These are phyloP conservation scores for Andrena bicolor DNA, from an alignment of 2,888 invertebrate genomes.

Conservation along the genomic window DNA sequence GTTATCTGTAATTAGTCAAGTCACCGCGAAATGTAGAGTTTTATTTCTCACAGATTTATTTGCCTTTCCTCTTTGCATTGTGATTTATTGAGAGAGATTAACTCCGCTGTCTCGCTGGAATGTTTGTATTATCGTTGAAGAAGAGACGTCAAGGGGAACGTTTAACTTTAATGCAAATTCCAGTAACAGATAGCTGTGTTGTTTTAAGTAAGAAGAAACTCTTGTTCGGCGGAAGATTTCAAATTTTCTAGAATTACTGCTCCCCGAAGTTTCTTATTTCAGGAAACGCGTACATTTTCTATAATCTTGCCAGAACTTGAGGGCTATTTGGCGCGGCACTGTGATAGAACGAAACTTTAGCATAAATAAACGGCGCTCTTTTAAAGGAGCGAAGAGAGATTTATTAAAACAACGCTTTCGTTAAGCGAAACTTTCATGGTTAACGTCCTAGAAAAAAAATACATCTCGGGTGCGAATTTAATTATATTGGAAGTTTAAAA, in stretches of 20 bases:
- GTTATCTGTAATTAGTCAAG: not conserved
- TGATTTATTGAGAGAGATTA: not conserved
- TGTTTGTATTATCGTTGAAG: conserved; percentile 7
- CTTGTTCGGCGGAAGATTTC: conserved; percentile 1
- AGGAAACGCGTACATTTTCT: not conserved
- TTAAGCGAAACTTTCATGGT: not conserved
- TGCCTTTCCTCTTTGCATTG: not conserved
- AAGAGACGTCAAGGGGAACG: conserved; percentile 4
- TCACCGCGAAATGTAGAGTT: not conserved
- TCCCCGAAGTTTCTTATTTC: not conserved
- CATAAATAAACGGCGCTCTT: not conserved
- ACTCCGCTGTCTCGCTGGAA: not conserved
- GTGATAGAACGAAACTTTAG: conserved; percentile 2
- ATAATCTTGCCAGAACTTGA: not conserved
- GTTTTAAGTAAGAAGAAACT: not conserved
- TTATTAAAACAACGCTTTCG: not conserved
- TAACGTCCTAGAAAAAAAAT: not conserved
- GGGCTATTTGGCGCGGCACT: not conserved
- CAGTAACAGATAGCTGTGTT: not conserved
- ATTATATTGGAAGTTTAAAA: not conserved
- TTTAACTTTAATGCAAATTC: conserved; percentile 25
- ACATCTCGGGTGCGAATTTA: not conserved
- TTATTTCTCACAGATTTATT: conserved; percentile 4
- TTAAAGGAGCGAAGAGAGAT: not conserved
- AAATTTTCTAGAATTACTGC: not conserved